Evolutionary conservation across 2,113 vertebrate species (phyloP), one percentile per base, ranked within the genome.

Genomic region (Leptobrachium leishanense): DNA sequence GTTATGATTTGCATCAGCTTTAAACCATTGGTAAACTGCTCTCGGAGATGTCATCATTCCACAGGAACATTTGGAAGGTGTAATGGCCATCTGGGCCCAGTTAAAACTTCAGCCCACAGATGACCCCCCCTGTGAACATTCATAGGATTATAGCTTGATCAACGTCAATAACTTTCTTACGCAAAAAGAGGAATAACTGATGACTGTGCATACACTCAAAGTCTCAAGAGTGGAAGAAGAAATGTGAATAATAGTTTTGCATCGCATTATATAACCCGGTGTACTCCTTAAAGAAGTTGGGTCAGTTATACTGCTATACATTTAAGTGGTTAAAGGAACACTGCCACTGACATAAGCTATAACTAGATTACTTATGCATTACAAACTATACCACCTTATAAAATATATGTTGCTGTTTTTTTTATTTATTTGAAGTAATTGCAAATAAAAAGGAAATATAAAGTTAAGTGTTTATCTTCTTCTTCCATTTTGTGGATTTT

Each of bases 61-160:
- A 0, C 11, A 2, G 77, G 66, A 82, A 76, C 57, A 2, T 76
- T 86, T 85, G 82, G 85, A 83, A 87, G 81, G n/a, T 0, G 1
- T 0, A 67, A 40, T 57, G 50, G 74, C 86, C 88, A 88, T 86
- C 87, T 89, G 87, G 87, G 88, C 75, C 77, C 81, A 31, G 72
- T n/a, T 31, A 62, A 85, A 83, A 75, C 1, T 3, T 55, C 11
- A 9, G 3, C 43, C 2, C 78, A 50, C 46, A 8, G 41, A 1
- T 42, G 68, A 12, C 69, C 72, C 77, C 83, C 2, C 68, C 0
- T 0, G 68, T 81, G 44, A 70, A 50, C 2, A 62, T 55, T 83
- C 77, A 67, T 72, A 74, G 42, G 80, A 53, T 64, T 10, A n/a
- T 66, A 54, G 81, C 81, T 76, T 43, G 66, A 86, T 66, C 70